These are phyloP conservation scores for Actenoides lindsayi DNA, from an alignment of 2,113 vertebrate genomes.

Conservation along the genomic window DNA sequence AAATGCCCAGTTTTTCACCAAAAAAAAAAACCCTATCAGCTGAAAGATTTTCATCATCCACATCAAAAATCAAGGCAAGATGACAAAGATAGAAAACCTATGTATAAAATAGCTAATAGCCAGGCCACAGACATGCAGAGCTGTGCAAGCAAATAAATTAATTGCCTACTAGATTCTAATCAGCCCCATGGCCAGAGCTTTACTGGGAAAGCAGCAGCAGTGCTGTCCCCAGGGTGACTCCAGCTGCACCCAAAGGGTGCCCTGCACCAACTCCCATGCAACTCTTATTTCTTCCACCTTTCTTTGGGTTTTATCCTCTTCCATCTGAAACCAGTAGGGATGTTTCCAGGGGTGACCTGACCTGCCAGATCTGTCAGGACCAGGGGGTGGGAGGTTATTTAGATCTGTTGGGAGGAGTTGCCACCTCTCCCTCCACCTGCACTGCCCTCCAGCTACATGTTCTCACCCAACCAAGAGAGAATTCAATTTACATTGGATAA, in stretches of 20 bases:
- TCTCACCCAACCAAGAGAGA: background rate
- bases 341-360: background rate
- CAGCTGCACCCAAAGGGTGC: rapidly evolving
- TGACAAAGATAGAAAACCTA: background rate
- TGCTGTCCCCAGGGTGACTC: background rate
- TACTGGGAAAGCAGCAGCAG: background rate
- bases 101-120: background rate
- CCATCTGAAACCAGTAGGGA: background rate
- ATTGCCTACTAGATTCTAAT: background rate
- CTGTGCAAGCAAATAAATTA: background rate
- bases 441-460: background rate
- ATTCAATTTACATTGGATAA: background rate
- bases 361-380: background rate
- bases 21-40: background rate
- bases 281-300: background rate
- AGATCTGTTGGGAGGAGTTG: background rate
- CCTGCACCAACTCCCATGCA: background rate
- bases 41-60: background rate
- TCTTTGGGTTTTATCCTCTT: background rate
- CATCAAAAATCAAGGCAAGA: background rate
- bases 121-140: background rate
- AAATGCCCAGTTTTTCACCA: rapidly evolving
- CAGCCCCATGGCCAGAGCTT: background rate
- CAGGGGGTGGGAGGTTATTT: background rate
- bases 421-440: background rate